A percentile compares a stretch with the other conserved stretches of the same genome.
Conservation (phyloP, 2,113 vertebrate species). For the Elephas maximus region DNA sequence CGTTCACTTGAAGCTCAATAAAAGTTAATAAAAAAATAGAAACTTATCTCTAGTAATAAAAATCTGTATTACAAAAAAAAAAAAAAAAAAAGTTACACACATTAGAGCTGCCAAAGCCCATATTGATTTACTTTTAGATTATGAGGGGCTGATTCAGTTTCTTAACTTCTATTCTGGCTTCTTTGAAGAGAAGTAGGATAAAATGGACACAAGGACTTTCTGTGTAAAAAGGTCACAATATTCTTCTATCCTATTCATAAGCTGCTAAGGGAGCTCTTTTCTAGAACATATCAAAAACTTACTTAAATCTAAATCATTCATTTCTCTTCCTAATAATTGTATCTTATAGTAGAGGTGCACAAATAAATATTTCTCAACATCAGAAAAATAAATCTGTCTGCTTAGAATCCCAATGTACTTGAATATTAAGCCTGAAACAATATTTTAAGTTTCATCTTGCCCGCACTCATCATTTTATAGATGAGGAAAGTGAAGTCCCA, state of each 20-base stretch:
- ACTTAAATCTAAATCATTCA: not conserved
- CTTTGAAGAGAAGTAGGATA: not conserved
- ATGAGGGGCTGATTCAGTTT: conserved; percentile 24
- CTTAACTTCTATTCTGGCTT: not conserved
- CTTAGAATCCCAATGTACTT: not conserved
- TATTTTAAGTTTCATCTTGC: not conserved
- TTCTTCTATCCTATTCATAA: not conserved
- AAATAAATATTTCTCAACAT: conserved; percentile 2
- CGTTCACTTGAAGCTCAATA: too few relatives aligned
- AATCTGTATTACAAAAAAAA: too few relatives aligned
- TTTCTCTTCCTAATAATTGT: not conserved
- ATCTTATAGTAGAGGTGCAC: not conserved
- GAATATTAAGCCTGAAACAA: conserved; percentile 9
- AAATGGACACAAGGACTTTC: not conserved
- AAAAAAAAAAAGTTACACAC: not conserved
- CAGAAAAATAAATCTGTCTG: conserved; percentile 4
- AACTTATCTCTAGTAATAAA: too few relatives aligned
- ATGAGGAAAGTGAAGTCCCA: not conserved
- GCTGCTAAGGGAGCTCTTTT: not conserved
- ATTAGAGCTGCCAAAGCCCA: not conserved
- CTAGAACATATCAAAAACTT: not conserved
- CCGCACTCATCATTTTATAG: not conserved
- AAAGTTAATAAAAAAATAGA: too few relatives aligned
- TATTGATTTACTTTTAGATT: not conserved
- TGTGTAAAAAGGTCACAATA: not conserved